Evolutionary conservation across 2,888 invertebrate genomes (phyloP), one percentile per base, ranked within the genome.

Genomic region (Onchidella celtica): DNA sequence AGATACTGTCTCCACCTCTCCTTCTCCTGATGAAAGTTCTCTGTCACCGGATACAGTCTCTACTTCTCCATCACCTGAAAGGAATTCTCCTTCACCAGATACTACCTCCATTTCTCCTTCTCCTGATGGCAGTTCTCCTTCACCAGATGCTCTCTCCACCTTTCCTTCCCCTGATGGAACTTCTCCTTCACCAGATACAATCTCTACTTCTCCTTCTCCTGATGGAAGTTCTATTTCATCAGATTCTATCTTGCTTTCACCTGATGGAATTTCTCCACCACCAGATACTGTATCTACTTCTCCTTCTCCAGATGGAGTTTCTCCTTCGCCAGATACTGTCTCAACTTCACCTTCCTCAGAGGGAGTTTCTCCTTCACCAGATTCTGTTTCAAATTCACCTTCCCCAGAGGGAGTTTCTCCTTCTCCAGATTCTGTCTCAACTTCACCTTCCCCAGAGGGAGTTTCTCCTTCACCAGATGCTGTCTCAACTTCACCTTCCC

Each of bases 101-200:
- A 34, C 57, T 32, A 36, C 59, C 34, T 6, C 1, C 21, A 24
- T 38, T 27, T 73, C 38, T 59, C 61, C 61, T 27, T 73, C 38
- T 59, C 61, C 73, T 61, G 73, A 61, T 73, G 61, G 47, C 17
- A 17, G 6, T 47, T 47, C 47, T 11, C 47, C 47, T 6, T 47
- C 17, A 47, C 17, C 47, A 11, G 47, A 47, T 11, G 17, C 17
- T 47, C 6, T 47, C 17, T 47, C 47, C 47, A 47, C 17, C 47
- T 47, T n/a, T n/a, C 17, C 47, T 47, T 47, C 59, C 3, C 59
- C 59, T n/a, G 59, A 59, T 59, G 17, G n/a, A 6, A n/a, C n/a
- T 59, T 59, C n/a, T 17, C 9, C n/a, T n/a, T 59, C 59, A 59
- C 24, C n/a, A 59, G 59, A 47, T 11, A 47, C 47, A 17, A 47